Evolutionary conservation across 2,113 vertebrate genomes (phyloP), one percentile per base, ranked within the genome.

Genomic region (Pseudopodoces humilis): DNA sequence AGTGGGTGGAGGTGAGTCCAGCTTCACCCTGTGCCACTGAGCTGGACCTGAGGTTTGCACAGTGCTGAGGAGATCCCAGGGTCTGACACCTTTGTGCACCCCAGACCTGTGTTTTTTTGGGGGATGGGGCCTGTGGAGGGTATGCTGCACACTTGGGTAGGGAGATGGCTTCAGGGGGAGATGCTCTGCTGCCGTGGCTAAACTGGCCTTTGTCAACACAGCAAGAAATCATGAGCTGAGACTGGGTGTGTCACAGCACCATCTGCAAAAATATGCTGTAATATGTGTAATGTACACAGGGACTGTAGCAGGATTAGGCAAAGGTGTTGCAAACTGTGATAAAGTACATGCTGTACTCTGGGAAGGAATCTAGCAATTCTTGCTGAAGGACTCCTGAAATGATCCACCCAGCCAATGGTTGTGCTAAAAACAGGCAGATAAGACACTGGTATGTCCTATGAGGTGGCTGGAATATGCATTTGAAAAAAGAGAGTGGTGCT

Each of bases 81-180:
- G 21, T 18, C 21, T 64, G 58, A 33, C 13, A 11, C 47, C 33
- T 62, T 25, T 27, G 24, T 49, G 44, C 27, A 33, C 11, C 6
- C 35, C 33, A 67, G 35, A 37, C 9, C 13, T 64, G 49, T 39
- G 53, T 21, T 64, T 64, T 52, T 6, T 63, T 14, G 43, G 52
- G 37, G 41, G 4, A 10, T 53, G 22, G n/a, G 23, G 4, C 35
- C 67, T 76, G 44, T 2, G 3, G 16, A 41, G 23, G 4, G 9
- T 35, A 25, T 0, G 0, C 41, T 86, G 70, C 49, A 41, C 20
- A 11, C 30, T n/a, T 1, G 1, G 27, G 5, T 9, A 9, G 31
- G 33, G 39, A 94, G 46, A 15, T 35, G 44, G 41, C 30, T 21
- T 28, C 55, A 56, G 28, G 10, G 58, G 64, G 6, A 63, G 15